A percentile compares a stretch with the other conserved stretches of the same genome.
Conservation (phyloP, 1,140 invertebrate species). For the Ridgeia piscesae region DNA sequence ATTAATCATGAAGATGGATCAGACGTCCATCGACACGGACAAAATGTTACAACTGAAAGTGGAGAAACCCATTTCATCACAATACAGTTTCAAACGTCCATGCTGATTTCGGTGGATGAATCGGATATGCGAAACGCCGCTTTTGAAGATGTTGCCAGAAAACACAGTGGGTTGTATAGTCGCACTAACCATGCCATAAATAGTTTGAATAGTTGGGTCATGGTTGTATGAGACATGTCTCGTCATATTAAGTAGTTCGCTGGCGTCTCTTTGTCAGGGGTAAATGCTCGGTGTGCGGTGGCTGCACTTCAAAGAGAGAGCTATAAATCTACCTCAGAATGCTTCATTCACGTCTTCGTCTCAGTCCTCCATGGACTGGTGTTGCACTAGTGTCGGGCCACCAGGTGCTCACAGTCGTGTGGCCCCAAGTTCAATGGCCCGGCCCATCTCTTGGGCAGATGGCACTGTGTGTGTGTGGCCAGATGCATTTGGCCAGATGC, state of each 20-base stretch:
- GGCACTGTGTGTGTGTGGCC: neutral
- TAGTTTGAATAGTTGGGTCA: neutral
- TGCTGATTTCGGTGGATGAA: neutral
- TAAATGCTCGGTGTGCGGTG: neutral
- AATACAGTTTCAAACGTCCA: neutral
- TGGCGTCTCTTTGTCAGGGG: neutral
- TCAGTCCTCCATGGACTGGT: neutral
- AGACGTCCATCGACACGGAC: neutral
- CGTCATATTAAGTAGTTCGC: neutral
- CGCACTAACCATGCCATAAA: neutral
- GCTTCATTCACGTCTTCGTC: neutral
- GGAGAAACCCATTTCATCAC: neutral
- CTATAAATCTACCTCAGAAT: slow-evolving; percentile 6
- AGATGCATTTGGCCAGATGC: neutral
- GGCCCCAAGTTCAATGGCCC: neutral
- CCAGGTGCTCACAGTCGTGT: neutral
- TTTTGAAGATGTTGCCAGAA: neutral
- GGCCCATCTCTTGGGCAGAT: neutral
- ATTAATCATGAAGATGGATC: neutral
- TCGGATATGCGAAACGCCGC: neutral
- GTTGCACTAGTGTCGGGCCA: neutral
- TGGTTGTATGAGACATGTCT: neutral
- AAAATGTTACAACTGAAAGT: neutral
- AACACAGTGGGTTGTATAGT: neutral
- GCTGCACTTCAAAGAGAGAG: neutral